Evolutionary conservation across 2,113 vertebrate genomes (phyloP).

Genomic region (Typhlomys cinereus): DNA sequence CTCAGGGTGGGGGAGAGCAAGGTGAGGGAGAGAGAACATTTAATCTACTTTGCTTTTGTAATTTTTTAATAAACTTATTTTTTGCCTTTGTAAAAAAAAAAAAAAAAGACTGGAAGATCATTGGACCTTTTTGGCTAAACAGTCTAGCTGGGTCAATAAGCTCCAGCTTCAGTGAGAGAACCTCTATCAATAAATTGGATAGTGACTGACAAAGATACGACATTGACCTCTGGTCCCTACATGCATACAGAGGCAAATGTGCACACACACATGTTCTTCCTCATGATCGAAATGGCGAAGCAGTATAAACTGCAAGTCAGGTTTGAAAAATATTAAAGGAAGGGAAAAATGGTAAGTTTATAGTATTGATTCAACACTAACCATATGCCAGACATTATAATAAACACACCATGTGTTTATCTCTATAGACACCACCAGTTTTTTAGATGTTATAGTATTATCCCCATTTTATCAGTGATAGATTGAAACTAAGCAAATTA

Average conservation of each 20-base stretch:
- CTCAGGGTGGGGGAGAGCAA: too few relatives aligned
- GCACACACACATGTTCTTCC: neutral
- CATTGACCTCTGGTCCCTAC: too few relatives aligned
- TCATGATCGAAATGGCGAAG: neutral
- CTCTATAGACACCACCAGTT: neutral
- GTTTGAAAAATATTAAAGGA: neutral
- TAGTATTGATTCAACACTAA: neutral
- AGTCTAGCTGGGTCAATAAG: too few relatives aligned
- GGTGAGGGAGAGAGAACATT: too few relatives aligned
- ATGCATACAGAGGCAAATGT: too few relatives aligned
- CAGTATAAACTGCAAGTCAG: neutral
- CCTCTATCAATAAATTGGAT: too few relatives aligned
- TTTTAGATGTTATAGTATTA: neutral
- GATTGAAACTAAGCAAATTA: neutral
- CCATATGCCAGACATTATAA: neutral
- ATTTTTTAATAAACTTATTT: too few relatives aligned
- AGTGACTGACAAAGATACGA: too few relatives aligned
- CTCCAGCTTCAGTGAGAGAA: too few relatives aligned
- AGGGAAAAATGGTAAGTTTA: neutral
- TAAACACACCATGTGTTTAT: neutral
- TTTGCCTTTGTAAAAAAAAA: too few relatives aligned
- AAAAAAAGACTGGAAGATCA: too few relatives aligned
- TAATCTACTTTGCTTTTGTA: neutral
- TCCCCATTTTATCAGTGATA: neutral
- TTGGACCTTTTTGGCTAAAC: too few relatives aligned